Evolutionary conservation across 1,140 invertebrate species (phyloP).

Genomic region (Tribolium madens): DNA sequence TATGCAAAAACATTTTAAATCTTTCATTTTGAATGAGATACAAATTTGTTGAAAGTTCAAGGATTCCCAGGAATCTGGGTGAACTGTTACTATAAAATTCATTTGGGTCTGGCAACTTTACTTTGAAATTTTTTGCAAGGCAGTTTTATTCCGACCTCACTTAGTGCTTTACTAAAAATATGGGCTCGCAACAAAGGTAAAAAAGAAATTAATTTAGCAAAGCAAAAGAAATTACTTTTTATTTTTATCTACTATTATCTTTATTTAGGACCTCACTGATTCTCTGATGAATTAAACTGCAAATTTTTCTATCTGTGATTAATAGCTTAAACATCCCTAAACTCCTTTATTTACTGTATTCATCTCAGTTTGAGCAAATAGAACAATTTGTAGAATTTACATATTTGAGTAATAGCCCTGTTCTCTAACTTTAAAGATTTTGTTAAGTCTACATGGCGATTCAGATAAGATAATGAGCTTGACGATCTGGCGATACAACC

Average conservation of each 20-base stretch:
- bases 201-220: neutral
- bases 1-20: conserved; percentile 5
- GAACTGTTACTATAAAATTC: neutral
- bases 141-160: neutral
- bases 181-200: no score
- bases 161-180: no score
- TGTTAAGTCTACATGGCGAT: no score
- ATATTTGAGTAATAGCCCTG: no score
- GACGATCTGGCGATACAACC: no score
- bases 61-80: conserved; percentile 10
- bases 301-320: neutral
- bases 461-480: no score
- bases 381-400: no score
- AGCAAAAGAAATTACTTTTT: neutral
- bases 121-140: neutral
- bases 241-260: neutral
- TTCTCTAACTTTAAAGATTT: no score
- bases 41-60: conserved; percentile 12
- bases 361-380: no score
- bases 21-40: neutral
- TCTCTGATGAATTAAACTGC: neutral
- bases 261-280: neutral
- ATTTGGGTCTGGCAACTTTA: neutral
- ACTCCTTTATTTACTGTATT: neutral
- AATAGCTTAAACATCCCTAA: neutral